These are phyloP conservation scores for Microtus montanus DNA, from an alignment of 2,113 vertebrate genomes.

Conservation along the genomic window DNA sequence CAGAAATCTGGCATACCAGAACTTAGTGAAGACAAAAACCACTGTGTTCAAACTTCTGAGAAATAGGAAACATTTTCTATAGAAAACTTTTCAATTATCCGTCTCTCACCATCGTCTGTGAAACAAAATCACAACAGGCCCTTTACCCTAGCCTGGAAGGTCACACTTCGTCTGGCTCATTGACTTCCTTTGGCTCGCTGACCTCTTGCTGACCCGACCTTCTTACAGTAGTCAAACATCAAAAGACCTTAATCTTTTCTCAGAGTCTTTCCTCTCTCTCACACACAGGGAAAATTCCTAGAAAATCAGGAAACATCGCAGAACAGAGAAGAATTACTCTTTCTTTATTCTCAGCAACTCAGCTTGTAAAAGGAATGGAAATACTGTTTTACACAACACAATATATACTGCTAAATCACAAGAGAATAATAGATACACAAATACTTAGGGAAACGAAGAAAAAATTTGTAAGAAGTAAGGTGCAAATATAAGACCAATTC, in stretches of 20 bases:
- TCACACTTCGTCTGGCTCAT: background rate
- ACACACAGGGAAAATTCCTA: constrained; percentile 1
- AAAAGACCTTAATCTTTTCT: constrained; percentile 31
- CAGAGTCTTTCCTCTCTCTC: background rate
- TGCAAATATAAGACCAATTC: background rate
- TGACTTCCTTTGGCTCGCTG: background rate
- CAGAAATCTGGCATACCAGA: background rate
- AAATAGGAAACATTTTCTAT: background rate
- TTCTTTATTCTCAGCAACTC: background rate
- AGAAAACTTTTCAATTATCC: background rate
- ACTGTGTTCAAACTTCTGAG: background rate
- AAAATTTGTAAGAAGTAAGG: background rate
- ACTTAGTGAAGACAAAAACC: background rate
- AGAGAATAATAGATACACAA: background rate
- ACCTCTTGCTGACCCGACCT: background rate
- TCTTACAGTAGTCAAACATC: constrained; percentile 5
- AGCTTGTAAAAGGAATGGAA: constrained; percentile 2
- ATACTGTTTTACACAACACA: background rate
- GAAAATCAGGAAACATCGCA: constrained; percentile 40
- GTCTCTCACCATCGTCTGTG: background rate
- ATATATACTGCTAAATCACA: background rate
- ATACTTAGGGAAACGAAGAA: background rate
- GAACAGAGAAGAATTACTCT: background rate
- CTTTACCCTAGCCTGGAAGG: background rate
- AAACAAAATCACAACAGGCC: background rate